Conservation (phyloP, 2,888 invertebrate genomes). For the Eulithis prunata region DNA sequence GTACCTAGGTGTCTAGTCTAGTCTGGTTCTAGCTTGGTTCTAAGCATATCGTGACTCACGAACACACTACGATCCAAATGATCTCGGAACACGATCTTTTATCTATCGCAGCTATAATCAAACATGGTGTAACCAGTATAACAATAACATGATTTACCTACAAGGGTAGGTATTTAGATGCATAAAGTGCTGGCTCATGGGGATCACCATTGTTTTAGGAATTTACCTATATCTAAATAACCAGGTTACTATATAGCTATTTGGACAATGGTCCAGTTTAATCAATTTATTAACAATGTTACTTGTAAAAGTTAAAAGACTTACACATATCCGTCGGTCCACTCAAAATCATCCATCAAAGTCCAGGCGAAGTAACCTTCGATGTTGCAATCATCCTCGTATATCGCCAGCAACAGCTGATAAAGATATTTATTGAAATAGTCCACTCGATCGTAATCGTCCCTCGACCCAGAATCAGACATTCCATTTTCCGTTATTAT, state of each 20-base stretch:
- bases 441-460: slow-evolving; percentile 76
- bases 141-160: no score
- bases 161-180: not conserved
- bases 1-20: not conserved
- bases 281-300: not conserved
- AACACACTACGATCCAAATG: slow-evolving; percentile 3
- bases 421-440: slow-evolving; percentile 79
- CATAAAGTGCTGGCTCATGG: no score
- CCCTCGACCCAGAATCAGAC: slow-evolving; percentile 73
- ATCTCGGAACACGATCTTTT: slow-evolving; percentile 12
- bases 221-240: no score
- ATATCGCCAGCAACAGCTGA: slow-evolving; percentile 67
- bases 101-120: slow-evolving; percentile 1
- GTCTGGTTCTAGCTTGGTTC: slow-evolving; percentile 3
- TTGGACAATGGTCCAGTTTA: no score
- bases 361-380: slow-evolving; percentile 85
- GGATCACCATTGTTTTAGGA: no score
- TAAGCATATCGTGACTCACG: slow-evolving; percentile 36
- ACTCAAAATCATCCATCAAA: slow-evolving; percentile 86
- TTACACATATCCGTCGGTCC: slow-evolving; percentile 75
- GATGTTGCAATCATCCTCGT: slow-evolving; percentile 73
- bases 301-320: slow-evolving; percentile 37
- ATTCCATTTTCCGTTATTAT: slow-evolving; percentile 86
- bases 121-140: not conserved
- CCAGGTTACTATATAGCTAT: no score